Evolutionary conservation across 2,797 vertebrate species (phyloP).

Genomic region (Epinephelus malabaricus): DNA sequence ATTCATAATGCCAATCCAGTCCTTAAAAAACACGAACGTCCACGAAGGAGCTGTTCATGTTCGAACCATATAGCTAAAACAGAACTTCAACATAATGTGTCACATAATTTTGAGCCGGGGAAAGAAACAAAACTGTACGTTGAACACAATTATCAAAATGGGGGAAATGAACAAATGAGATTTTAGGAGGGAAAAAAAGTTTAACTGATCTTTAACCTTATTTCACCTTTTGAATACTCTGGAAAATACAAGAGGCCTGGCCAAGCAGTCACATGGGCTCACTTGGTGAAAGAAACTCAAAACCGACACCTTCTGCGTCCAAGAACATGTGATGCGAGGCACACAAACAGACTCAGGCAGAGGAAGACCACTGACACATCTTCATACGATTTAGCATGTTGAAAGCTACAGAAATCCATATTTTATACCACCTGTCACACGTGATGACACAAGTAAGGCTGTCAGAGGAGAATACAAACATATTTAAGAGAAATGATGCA

Average conservation of each 20-base stretch:
- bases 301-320: conserved; percentile 86
- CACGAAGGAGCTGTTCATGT: neutral
- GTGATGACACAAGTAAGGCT: neutral
- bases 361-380: conserved; percentile 35
- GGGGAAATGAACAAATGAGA: neutral
- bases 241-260: conserved; percentile 67
- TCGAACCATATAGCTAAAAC: neutral
- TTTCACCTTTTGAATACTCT: conserved; percentile 77
- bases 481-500: neutral
- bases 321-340: conserved; percentile 83
- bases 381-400: neutral
- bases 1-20: conserved; percentile 40
- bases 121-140: neutral
- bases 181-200: conserved; percentile 14
- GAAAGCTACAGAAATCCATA: neutral
- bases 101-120: neutral
- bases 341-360: conserved; percentile 58
- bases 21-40: conserved; percentile 23
- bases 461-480: neutral
- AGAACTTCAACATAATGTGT: neutral
- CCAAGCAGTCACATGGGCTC: conserved; percentile 82
- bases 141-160: neutral
- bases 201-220: conserved; percentile 64
- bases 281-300: conserved; percentile 87
- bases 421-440: neutral